phyloP scores from a whole-genome alignment of 2,113 vertebrate genomes.

The Neolamprologus variostigma region DNA sequence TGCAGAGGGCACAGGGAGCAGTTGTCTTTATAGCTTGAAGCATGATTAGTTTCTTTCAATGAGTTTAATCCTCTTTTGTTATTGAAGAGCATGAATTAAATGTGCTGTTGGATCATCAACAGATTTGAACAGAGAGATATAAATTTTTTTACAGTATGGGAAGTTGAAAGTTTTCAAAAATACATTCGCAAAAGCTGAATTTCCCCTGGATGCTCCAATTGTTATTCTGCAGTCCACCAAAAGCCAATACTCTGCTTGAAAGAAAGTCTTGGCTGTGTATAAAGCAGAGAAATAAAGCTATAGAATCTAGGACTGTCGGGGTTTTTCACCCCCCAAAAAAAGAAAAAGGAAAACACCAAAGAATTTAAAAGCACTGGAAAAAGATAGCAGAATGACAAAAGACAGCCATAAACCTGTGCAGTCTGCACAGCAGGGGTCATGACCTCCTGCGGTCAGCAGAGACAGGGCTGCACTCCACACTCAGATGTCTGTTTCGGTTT shows the following conservation, averaged over 20 bases:
- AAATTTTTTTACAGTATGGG: not conserved
- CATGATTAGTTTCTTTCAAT: not conserved
- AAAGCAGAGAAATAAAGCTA: not conserved
- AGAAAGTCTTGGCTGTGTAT: not conserved
- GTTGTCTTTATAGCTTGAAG: not conserved
- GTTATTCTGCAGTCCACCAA: not conserved
- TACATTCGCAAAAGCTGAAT: not conserved
- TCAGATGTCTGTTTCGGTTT: not conserved
- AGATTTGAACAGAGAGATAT: not conserved
- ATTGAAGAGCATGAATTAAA: not conserved
- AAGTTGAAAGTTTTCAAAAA: not conserved
- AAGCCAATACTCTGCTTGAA: not conserved
- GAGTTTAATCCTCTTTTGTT: not conserved
- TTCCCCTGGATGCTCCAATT: not conserved
- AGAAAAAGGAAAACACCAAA: not conserved
- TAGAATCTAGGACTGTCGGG: not conserved
- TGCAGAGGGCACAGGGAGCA: not conserved
- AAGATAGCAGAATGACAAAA: not conserved
- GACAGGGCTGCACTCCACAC: not conserved
- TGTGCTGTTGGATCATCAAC: not conserved
- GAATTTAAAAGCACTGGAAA: not conserved
- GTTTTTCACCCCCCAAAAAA: not conserved
- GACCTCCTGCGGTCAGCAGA: conserved; percentile 1
- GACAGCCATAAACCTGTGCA: not conserved
- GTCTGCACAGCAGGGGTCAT: not conserved